Conservation (phyloP, 2,797 vertebrate species). For the Spheniscus humboldti region DNA sequence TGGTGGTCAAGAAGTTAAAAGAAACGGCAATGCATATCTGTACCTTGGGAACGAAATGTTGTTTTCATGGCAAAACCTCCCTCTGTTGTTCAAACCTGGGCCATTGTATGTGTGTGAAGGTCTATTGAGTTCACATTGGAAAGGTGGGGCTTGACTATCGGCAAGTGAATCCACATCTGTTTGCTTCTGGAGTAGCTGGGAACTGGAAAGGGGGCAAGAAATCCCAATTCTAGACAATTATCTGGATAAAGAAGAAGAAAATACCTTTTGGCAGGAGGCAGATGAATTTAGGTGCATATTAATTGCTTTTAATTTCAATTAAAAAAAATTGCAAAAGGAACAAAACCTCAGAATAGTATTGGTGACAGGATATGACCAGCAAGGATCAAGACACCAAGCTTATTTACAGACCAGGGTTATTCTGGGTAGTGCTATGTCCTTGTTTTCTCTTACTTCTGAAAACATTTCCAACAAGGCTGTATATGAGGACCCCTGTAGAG, state of each 20-base stretch:
- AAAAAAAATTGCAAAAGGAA: not conserved
- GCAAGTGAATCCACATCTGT: not conserved
- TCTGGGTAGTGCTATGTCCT: not conserved
- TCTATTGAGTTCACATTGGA: not conserved
- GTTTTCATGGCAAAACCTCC: not conserved
- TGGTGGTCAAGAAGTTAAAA: not conserved
- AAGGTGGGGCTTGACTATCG: not conserved
- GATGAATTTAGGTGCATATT: not conserved
- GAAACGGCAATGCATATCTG: not conserved
- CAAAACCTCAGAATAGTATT: not conserved
- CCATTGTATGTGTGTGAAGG: not conserved
- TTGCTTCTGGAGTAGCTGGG: not conserved
- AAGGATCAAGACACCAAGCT: not conserved
- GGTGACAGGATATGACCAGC: not conserved
- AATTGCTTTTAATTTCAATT: not conserved
- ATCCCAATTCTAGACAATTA: not conserved
- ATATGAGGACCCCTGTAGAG: not conserved
- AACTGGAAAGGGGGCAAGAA: not conserved
- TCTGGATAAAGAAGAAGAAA: not conserved
- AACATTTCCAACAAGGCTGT: not conserved
- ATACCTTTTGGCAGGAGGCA: not conserved
- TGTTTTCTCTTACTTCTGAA: slow-evolving; percentile 9
- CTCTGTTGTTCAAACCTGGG: not conserved
- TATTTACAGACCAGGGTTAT: slow-evolving; percentile 2
- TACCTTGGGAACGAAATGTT: not conserved